Evolutionary conservation across 2,113 vertebrate species (phyloP).

Genomic region (Montifringilla adamsi): DNA sequence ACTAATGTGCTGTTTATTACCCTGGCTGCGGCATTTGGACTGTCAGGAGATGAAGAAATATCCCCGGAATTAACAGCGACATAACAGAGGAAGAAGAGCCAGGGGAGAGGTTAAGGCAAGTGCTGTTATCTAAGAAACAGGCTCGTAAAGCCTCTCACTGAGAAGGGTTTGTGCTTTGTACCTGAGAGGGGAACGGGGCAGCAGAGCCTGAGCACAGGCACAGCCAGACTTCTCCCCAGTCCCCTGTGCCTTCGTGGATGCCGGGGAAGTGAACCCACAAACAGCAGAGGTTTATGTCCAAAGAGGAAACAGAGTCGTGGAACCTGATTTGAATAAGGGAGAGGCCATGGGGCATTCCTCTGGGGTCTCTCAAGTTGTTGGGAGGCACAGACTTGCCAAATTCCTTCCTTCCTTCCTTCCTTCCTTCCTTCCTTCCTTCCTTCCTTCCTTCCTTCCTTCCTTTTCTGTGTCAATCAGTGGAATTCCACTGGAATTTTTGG

Average conservation of each 20-base stretch:
- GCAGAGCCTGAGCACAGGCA: not conserved
- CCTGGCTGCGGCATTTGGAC: not conserved
- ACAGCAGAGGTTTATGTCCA: not conserved
- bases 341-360: not conserved
- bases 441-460: no score
- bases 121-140: slow-evolving; percentile 17
- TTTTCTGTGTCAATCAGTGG: not conserved
- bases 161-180: not conserved
- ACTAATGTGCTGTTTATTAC: slow-evolving; percentile 58
- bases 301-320: not conserved
- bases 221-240: accelerated
- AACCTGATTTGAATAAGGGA: accelerated
- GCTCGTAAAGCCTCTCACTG: not conserved
- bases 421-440: no score
- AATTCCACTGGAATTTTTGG: not conserved
- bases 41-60: slow-evolving; percentile 61
- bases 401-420: no score
- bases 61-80: slow-evolving; percentile 41
- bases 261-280: not conserved
- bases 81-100: slow-evolving; percentile 44
- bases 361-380: accelerated
- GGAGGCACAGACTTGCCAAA: not conserved
- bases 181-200: not conserved
- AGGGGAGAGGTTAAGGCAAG: slow-evolving; percentile 55
- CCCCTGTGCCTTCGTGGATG: not conserved